Base-by-base conservation (phyloP, 2,113 vertebrate genomes). In the Apodemus speciosus region DNA sequence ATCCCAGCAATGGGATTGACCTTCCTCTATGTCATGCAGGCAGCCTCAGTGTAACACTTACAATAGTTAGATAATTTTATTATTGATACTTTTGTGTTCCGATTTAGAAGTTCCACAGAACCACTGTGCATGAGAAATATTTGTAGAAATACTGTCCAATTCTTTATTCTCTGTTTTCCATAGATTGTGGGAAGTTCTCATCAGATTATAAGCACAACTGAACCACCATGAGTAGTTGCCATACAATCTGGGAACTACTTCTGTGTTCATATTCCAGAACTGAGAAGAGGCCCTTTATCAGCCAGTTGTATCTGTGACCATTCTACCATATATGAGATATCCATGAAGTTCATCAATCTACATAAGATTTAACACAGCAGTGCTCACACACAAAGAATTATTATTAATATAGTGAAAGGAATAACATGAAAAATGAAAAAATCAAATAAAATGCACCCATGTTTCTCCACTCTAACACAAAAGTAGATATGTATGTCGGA, bases 121-220 rank as follows among this genome's bases (percentile, higher is more conserved):
- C 14, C 40, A 20, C 3, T 14, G 38, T 6, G 2, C 23, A 35
- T 13, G 2, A 35, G 60, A 4, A 20, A 6, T 0, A 49, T 1
- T 13, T 46, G 56, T 15, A 68, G 6, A 49, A 49, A 88, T 35
- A 10, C 9, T 58, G 3, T 35, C 16, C 4, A 16, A 2, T 4
- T 11, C 16, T 81, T 73, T 66, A 7, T 43, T 30, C 56, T 91
- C 30, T 58, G 43, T 5, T 64, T 14, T 20, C 9, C 13, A 25
- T 49, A 64, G 38, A 10, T 0, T 58, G 32, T 75, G 49, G 30
- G 76, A 35, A 40, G 21, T 30, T 6, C 30, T 75, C n/a, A 38
- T 56, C 15, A 25, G 68, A 43, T 49, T 62, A 69, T 6, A 6
- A 5, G 15, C 1, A 30, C 60, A 62, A 27, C 25, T 10, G 25